These are phyloP conservation scores for Babyrousa celebensis DNA, from an alignment of 2,797 vertebrate genomes.

Conservation along the genomic window DNA sequence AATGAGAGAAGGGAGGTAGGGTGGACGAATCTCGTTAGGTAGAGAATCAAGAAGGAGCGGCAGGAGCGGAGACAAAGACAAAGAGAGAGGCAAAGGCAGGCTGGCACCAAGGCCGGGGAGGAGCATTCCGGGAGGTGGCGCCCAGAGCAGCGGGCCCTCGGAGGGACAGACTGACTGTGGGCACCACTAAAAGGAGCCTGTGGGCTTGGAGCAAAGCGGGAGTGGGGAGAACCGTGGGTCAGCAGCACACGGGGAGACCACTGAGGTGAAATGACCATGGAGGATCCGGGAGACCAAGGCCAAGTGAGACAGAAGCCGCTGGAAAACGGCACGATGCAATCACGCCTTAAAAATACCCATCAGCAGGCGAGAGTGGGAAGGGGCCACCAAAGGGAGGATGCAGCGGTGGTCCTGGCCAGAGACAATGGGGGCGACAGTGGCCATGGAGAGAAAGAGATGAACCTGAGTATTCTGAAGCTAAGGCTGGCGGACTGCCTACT, in stretches of 20 bases:
- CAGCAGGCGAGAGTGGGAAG: not conserved
- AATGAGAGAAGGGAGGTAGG: constrained; percentile 5
- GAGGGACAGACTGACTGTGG: not conserved
- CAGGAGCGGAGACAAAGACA: not conserved
- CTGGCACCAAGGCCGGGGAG: not conserved
- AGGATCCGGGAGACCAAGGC: not conserved
- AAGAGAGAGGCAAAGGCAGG: not conserved
- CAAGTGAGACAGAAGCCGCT: not conserved
- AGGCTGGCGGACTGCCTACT: constrained; percentile 9
- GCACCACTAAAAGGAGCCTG: not conserved
- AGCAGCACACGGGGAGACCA: not conserved
- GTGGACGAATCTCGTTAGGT: not conserved
- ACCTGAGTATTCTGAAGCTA: not conserved
- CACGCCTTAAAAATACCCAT: constrained; percentile 12
- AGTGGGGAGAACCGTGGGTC: not conserved
- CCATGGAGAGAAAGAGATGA: not conserved
- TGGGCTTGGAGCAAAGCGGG: not conserved
- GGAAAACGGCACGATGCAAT: not conserved
- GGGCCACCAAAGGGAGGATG: not conserved
- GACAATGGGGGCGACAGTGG: not conserved
- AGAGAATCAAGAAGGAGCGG: not conserved
- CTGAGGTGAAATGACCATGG: not conserved
- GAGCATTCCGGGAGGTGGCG: not conserved
- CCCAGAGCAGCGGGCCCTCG: not conserved
- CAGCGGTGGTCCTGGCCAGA: not conserved